phyloP scores from a whole-genome alignment of 2,888 invertebrate genomes.

The Drosophila mercatorum region DNA sequence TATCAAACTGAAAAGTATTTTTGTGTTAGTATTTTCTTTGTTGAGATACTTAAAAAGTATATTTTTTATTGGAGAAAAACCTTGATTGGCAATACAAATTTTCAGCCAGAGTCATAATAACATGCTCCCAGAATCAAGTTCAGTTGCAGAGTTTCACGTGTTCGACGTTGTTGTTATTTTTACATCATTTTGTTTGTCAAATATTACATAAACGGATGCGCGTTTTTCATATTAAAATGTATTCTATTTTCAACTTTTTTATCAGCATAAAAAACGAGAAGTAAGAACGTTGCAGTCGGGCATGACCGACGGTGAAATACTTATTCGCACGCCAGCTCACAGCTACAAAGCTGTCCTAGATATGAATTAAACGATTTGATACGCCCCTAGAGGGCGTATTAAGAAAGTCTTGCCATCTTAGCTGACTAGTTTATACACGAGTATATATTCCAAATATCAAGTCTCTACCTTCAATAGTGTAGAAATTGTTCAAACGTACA shows the following conservation, averaged over 20 bases:
- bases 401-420: too few relatives aligned
- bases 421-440: too few relatives aligned
- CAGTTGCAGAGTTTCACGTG: background rate
- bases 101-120: background rate
- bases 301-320: too few relatives aligned
- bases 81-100: background rate
- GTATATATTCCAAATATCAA: too few relatives aligned
- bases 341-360: too few relatives aligned
- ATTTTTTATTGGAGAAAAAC: too few relatives aligned
- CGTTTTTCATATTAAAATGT: constrained; percentile 11
- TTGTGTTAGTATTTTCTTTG: background rate
- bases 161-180: background rate
- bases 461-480: too few relatives aligned
- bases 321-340: too few relatives aligned
- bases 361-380: too few relatives aligned
- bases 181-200: background rate
- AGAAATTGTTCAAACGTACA: too few relatives aligned
- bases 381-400: too few relatives aligned
- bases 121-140: constrained; percentile 1
- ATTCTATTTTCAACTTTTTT: constrained; percentile 5
- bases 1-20: background rate
- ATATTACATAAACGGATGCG: background rate
- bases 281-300: too few relatives aligned
- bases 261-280: background rate
- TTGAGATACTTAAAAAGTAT: background rate